A percentile compares a stretch with the other conserved stretches of the same genome.
phyloP scores from a whole-genome alignment of 2,888 invertebrate species.

The Gasteruption jaculator region DNA sequence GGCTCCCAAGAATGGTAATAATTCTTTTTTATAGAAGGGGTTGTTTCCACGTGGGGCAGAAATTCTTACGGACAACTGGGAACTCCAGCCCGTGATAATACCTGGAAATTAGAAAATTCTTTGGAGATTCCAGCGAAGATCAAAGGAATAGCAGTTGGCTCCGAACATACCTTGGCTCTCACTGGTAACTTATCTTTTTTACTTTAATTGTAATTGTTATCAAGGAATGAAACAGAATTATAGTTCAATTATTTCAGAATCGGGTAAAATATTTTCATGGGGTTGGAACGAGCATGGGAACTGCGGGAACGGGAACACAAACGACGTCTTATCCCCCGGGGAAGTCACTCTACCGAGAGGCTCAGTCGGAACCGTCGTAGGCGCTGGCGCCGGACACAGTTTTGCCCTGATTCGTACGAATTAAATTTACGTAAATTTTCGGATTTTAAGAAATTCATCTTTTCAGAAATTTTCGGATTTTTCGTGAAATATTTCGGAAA shows the following conservation, averaged over 20 bases:
- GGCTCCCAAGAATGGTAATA: too few relatives aligned
- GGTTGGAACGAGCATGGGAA: conserved; percentile 91
- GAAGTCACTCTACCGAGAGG: conserved; percentile 36
- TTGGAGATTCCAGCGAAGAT: conserved; percentile 52
- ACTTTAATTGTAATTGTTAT: conserved; percentile 4
- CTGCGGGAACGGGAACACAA: conserved; percentile 64
- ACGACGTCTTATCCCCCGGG: conserved; percentile 52
- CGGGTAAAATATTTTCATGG: conserved; percentile 70
- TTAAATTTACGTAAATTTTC: too few relatives aligned
- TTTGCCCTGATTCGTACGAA: conserved; percentile 49
- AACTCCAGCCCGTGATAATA: conserved; percentile 34
- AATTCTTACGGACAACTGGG: conserved; percentile 80
- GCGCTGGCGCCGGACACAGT: conserved; percentile 49
- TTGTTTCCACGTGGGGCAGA: conserved; percentile 73
- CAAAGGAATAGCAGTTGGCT: conserved; percentile 64
- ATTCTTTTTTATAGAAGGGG: conserved; percentile 54
- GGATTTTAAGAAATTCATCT: too few relatives aligned
- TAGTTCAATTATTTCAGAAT: conserved; percentile 44
- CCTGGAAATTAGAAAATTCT: conserved; percentile 24
- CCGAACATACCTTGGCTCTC: conserved; percentile 74
- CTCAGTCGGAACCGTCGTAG: conserved; percentile 31
- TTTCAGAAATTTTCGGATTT: too few relatives aligned
- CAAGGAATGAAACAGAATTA: not conserved
- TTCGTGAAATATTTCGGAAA: too few relatives aligned
- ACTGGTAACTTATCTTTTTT: conserved; percentile 32